A percentile compares a stretch with the other conserved stretches of the same genome.
These are phyloP conservation scores for Octonoba sinensis DNA, from an alignment of 2,888 invertebrate species.

Conservation along the genomic window DNA sequence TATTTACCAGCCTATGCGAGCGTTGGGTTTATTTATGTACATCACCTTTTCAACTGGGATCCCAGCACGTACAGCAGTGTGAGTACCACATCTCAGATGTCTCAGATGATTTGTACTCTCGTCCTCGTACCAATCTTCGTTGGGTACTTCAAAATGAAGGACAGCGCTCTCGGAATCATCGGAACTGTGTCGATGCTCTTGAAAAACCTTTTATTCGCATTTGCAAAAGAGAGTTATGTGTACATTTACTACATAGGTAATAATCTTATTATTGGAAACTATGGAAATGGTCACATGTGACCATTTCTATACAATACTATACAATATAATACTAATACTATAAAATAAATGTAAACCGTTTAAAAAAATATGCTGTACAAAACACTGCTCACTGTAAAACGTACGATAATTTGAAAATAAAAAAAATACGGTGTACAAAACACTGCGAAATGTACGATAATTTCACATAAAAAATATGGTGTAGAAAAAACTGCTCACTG, in stretches of 20 bases:
- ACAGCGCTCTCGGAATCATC: constrained; percentile 19
- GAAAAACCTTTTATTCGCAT: constrained; percentile 18
- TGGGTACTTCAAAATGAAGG: constrained; percentile 22
- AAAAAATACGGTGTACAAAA: too few species aligned
- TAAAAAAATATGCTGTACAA: too few species aligned
- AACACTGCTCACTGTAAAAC: too few species aligned
- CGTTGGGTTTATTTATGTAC: constrained; percentile 27
- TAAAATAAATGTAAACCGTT: too few species aligned
- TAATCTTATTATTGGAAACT: not conserved
- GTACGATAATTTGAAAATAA: too few species aligned
- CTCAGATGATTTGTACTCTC: not conserved
- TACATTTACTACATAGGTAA: constrained; percentile 46
- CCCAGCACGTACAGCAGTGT: constrained; percentile 16
- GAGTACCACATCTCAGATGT: constrained; percentile 6
- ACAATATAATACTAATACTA: too few species aligned
- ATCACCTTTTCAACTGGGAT: constrained; percentile 52
- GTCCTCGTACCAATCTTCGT: constrained; percentile 12
- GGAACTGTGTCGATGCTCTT: constrained; percentile 43
- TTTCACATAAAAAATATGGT: too few species aligned
- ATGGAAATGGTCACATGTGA: too few species aligned
- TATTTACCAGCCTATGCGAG: constrained; percentile 23
- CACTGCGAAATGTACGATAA: too few species aligned
- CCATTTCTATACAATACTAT: too few species aligned
- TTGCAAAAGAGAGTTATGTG: constrained; percentile 7
- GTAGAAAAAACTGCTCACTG: too few species aligned